Evolutionary conservation across 35 echinoderm and acorn worm genomes (phyloP), one percentile per base, ranked within the genome.

Genomic region (Anneissia japonica): DNA sequence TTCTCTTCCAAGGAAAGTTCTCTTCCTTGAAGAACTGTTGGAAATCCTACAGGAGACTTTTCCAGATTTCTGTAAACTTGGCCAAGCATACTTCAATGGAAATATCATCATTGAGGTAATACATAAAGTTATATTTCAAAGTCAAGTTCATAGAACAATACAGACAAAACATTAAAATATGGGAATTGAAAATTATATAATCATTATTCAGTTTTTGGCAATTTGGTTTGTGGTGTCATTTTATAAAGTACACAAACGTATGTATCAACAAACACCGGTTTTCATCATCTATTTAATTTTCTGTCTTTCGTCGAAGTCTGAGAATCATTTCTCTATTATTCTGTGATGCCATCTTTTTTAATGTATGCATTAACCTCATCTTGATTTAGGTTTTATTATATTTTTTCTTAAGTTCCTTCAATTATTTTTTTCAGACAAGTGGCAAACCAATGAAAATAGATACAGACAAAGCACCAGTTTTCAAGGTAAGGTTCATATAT

Each of bases 11-110:
- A 92, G 91, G 46, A 93, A 89, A 81, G 92, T 99, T n/a, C 35
- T 88, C 14, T 93, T 91, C 73, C 75, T 99, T 5, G 96, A 99
- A 78, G 96, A 99, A 74, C 39, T 99, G n/a, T 92, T 93, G 1
- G 92, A 99, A 46, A 88, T 94, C 35, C 46, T 99, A 21, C 85
- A 94, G 14, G 77, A 91, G 36, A 93, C 89, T 39, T 91, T 99
- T 31, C 89, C 92, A 32, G 87, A 94, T 46, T 83, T 99, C 12
- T 93, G 92, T 86, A 89, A 90, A 72, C 90, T 99, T 55, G 96
- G 96, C 3, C 91, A 92, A 56, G 93, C 96, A 35, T 99, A 99
- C 76, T 99, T 93, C 79, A 94, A 85, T 94, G 96, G 92, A 34
- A 86, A 93, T 19, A 90, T 99, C 7, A 89, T 94, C 13, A 87